Evolutionary conservation across 2,888 invertebrate species (phyloP).

Genomic region (Azorinus chamasolen): DNA sequence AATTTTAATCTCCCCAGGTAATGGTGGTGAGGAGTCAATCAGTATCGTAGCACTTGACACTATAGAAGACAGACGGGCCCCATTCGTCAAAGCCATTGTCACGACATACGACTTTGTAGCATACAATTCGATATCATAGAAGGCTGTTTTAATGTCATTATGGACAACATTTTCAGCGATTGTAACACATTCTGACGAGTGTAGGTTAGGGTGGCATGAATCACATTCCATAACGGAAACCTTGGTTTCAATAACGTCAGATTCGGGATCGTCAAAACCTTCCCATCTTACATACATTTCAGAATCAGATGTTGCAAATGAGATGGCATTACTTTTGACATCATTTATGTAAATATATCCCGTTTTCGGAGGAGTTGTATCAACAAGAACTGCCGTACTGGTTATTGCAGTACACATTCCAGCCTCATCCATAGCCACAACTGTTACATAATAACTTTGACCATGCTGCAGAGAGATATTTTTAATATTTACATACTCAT

Average conservation of each 20-base stretch:
- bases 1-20: constrained; percentile 61
- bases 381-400: constrained; percentile 55
- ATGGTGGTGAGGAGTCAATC: constrained; percentile 57
- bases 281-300: constrained; percentile 48
- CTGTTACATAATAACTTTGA: constrained; percentile 57
- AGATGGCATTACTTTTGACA: constrained; percentile 21
- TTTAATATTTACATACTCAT: constrained; percentile 53
- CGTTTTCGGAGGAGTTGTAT: constrained; percentile 62
- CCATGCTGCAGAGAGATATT: constrained; percentile 55
- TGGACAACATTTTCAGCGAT: constrained; percentile 35
- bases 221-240: constrained; percentile 36
- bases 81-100: constrained; percentile 55
- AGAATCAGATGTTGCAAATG: constrained; percentile 30
- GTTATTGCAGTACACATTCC: constrained; percentile 59
- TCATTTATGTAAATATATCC: constrained; percentile 46
- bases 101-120: constrained; percentile 51
- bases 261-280: constrained; percentile 48
- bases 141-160: constrained; percentile 50
- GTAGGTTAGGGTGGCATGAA: constrained; percentile 11
- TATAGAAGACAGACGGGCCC: constrained; percentile 41
- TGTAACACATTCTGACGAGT: constrained; percentile 23
- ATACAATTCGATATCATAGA: constrained; percentile 61
- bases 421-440: constrained; percentile 65
- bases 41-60: constrained; percentile 42
- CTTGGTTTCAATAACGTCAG: constrained; percentile 32